phyloP scores from a whole-genome alignment of 2,888 invertebrate genomes.

The Euzetes globulus region DNA sequence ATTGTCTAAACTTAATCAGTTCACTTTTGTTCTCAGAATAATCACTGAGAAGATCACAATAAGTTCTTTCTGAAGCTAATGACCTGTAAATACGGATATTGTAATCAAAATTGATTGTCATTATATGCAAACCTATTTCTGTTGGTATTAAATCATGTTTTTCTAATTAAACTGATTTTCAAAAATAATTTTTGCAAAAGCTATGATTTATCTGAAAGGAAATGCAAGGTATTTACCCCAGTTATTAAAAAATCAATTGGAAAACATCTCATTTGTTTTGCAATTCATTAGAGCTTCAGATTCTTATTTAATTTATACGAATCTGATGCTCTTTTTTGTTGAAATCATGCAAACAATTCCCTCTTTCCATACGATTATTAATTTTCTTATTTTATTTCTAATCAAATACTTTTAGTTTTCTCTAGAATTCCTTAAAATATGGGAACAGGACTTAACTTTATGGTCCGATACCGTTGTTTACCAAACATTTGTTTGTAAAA shows the following conservation, averaged over 20 bases:
- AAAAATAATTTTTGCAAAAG: neutral
- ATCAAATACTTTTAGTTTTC: no score
- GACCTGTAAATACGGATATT: neutral
- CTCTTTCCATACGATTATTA: neutral
- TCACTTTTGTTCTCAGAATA: neutral
- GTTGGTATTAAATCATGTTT: neutral
- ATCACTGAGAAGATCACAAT: neutral
- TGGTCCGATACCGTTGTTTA: no score
- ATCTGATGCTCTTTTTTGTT: neutral
- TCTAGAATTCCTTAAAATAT: no score
- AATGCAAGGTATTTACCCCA: neutral
- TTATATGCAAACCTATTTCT: neutral
- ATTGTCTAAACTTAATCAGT: neutral
- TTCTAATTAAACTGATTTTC: neutral
- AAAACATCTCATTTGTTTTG: neutral
- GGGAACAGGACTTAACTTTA: no score
- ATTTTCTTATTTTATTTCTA: no score
- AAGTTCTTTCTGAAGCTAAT: neutral
- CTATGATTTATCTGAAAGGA: neutral
- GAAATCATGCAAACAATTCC: neutral
- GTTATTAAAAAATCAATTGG: neutral
- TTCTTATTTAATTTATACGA: neutral
- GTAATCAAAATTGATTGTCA: conserved; percentile 2
- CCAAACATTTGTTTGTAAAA: no score
- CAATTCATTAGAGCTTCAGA: neutral